Conservation (phyloP, 1,140 invertebrate genomes). For the Penaeus japonicus region DNA sequence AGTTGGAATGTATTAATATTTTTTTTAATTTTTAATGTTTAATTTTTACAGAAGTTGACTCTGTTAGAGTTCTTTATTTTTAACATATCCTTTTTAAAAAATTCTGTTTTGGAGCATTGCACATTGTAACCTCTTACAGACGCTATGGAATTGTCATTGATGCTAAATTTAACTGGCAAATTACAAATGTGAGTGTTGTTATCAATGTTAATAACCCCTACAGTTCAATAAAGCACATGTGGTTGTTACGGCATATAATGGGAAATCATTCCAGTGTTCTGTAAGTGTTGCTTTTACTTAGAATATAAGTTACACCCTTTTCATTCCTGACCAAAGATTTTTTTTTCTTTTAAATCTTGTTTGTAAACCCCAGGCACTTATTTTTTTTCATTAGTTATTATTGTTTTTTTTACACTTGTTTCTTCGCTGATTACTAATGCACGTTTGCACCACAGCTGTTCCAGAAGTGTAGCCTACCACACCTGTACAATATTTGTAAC, state of each 20-base stretch:
- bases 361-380: constrained; percentile 50
- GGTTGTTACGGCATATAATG: constrained; percentile 55
- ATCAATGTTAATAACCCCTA: constrained; percentile 46
- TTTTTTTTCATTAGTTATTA: constrained; percentile 23
- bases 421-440: constrained; percentile 50
- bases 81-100: no score
- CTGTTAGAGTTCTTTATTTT: no score
- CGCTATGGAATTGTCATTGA: constrained; percentile 49
- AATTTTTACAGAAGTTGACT: no score
- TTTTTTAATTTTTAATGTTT: no score
- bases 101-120: no score
- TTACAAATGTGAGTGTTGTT: constrained; percentile 49
- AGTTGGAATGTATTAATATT: no score
- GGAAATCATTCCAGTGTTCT: constrained; percentile 53
- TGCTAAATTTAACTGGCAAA: constrained; percentile 42
- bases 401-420: constrained; percentile 44
- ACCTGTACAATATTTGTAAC: constrained; percentile 52
- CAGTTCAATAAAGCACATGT: constrained; percentile 50
- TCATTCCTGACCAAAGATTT: constrained; percentile 54
- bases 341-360: constrained; percentile 41
- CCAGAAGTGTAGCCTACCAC: constrained; percentile 49
- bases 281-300: constrained; percentile 54
- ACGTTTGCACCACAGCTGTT: constrained; percentile 53
- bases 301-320: constrained; percentile 44
- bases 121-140: background rate